Percentiles rank a stretch among this genome's conserved stretches.
phyloP scores from a whole-genome alignment of 2,888 invertebrate genomes.

The Rosalia funebris region DNA sequence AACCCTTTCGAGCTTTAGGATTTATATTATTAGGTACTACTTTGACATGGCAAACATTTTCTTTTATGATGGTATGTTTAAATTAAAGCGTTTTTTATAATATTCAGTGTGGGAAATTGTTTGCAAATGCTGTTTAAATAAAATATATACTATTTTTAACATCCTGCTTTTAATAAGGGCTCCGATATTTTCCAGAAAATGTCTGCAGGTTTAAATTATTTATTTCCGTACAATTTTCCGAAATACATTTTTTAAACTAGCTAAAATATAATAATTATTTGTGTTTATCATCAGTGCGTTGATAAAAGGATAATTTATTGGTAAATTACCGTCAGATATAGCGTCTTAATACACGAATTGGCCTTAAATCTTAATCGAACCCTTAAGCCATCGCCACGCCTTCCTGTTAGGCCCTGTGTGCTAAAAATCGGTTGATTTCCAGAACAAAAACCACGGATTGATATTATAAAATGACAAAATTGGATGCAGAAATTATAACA shows the following conservation, averaged over 20 bases:
- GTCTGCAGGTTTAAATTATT: neutral
- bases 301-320: neutral
- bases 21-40: neutral
- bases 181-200: conserved; percentile 8
- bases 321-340: neutral
- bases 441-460: no score
- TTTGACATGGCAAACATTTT: neutral
- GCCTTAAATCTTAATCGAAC: neutral
- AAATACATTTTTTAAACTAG: conserved; percentile 5
- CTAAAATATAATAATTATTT: conserved; percentile 3
- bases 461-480: no score
- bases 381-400: no score
- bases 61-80: neutral
- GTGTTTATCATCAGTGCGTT: neutral
- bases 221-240: conserved; percentile 16
- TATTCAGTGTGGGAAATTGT: neutral
- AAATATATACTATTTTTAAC: neutral
- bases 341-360: neutral
- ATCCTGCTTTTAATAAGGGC: neutral
- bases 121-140: neutral
- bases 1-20: no score
- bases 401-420: no score
- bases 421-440: no score
- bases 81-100: neutral
- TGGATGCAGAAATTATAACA: no score